Conservation (phyloP, 2,113 vertebrate species). For the Calidris pygmaea region DNA sequence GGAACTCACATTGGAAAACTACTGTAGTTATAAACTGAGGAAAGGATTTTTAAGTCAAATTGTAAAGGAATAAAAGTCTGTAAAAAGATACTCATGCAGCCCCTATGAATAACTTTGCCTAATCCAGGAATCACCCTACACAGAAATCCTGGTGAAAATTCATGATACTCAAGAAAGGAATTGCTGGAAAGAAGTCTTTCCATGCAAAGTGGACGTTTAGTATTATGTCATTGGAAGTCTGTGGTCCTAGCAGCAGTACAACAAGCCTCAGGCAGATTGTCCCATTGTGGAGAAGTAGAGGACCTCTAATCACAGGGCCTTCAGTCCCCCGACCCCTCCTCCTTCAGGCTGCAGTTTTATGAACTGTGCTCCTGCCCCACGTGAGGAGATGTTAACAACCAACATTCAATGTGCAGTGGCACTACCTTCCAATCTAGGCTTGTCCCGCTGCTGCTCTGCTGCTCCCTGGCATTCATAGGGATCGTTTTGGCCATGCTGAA, state of each 20-base stretch:
- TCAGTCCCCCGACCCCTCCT: fast-evolving
- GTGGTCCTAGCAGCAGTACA: background rate
- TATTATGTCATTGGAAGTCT: background rate
- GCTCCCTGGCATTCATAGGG: background rate
- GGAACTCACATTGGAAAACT: background rate
- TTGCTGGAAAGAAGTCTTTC: background rate
- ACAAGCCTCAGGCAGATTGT: background rate
- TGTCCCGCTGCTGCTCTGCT: background rate
- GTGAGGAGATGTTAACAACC: background rate
- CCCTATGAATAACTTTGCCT: background rate
- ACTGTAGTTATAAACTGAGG: background rate
- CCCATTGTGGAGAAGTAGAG: background rate
- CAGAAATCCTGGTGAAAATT: background rate
- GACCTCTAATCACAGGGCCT: background rate
- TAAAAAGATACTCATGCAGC: background rate
- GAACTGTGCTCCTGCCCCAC: background rate
- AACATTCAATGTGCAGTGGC: no score
- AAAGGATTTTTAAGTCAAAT: background rate
- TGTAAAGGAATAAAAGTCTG: background rate
- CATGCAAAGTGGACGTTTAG: background rate
- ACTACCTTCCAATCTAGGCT: background rate
- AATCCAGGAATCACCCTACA: background rate
- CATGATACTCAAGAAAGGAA: background rate
- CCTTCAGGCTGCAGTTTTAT: background rate
- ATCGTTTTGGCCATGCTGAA: background rate